Base-by-base conservation (phyloP, 2,888 invertebrate genomes). In the Campoplex capitator region DNA sequence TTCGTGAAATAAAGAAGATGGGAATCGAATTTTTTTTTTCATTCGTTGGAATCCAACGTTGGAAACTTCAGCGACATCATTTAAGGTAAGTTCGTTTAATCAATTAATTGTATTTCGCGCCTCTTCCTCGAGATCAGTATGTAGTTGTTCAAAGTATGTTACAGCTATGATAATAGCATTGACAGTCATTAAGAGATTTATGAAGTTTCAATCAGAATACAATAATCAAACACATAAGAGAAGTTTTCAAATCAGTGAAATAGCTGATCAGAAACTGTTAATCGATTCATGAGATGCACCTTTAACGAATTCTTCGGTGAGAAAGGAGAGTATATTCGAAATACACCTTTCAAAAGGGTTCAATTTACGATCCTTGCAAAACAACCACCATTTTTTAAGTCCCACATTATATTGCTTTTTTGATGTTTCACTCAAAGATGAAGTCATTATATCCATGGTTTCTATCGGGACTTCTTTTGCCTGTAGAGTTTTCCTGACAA, bases 401-500 rank as follows among this genome's bases (percentile, higher is more conserved):
- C 23, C 13, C 4, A 2, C 32, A 4, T 86, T 56, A 65, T 86
- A 83, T 75, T 77, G 68, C 56, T 74, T 79, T 1, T 45, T 28
- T 1, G 71, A 68, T 7, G 56, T 62, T 45, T 62, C 79, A 13
- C 51, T 65, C 16, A 83, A 35, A 3, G 83, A 86, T 6, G 67
- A 45, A 0, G 77, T 42, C n/a, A 79, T 65, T 4, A 83, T 75
- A 3, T 73, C n/a, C 0, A 45, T 35, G 28, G 77, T 8, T 13
- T 71, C 62, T 56, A 67, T 65, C 0, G 76, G 71, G 6, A 68
- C 11, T 11, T 23, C 13, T 48, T 35, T 86, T 68, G 1, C 4
- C 13, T n/a, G 9, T 28, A 79, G 42, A 7, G 77, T 76, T 51
- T 83, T 13, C 68, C 62, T 68, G 83, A 83, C 38, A 87, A 78